phyloP scores from a whole-genome alignment of 2,888 invertebrate genomes.

The Nemoura dubitans region DNA sequence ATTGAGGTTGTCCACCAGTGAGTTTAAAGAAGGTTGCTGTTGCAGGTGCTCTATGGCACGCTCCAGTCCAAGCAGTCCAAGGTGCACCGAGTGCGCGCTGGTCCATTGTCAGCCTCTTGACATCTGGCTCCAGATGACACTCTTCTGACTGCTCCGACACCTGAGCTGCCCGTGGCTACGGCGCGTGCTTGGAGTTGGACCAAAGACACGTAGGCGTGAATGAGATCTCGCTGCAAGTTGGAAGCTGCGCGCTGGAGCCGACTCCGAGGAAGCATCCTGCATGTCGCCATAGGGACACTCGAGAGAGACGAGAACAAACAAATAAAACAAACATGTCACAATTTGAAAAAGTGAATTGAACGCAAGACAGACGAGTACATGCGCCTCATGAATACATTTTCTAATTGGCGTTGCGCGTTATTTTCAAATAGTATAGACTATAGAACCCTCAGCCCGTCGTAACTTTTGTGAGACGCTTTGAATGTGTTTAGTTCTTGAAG shows the following conservation, averaged over 20 bases:
- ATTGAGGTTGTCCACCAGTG: too few species aligned
- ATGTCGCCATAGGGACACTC: background rate
- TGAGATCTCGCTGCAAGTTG: background rate
- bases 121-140: background rate
- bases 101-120: background rate
- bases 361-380: background rate
- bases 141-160: background rate
- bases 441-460: background rate
- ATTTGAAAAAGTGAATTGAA: background rate
- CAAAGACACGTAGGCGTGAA: background rate
- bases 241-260: background rate
- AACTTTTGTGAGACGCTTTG: constrained; percentile 27
- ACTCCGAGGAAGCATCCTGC: background rate
- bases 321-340: background rate
- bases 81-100: background rate
- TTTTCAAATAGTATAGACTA: background rate
- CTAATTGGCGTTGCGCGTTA: background rate
- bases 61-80: background rate
- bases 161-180: background rate
- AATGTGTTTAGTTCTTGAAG: constrained; percentile 14
- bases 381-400: constrained; percentile 15
- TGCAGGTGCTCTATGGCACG: too few species aligned
- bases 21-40: too few species aligned
- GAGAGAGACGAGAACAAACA: background rate
- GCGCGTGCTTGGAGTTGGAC: constrained; percentile 1